Evolutionary conservation across 2,113 vertebrate genomes (phyloP), one percentile per base, ranked within the genome.

Genomic region (Apodemus sylvaticus): DNA sequence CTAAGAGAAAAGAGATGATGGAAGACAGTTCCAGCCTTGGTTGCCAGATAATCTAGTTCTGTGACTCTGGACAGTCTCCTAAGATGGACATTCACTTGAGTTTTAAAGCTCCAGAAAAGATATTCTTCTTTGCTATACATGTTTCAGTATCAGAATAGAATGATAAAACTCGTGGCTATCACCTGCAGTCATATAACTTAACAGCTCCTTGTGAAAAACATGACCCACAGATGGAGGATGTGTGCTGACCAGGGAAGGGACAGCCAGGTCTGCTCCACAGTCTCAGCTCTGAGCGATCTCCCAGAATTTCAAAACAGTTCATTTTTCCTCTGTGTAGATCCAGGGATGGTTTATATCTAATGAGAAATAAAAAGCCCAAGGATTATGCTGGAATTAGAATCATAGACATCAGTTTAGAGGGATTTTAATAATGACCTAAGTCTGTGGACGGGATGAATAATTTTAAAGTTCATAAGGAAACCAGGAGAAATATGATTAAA

Each of bases 11-110:
- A 95, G 86, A 20, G 58, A 92, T 4, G 42, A 45, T 92, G 45
- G 45, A 88, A 88, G 36, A 8, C 36, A 1, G 4, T 74, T 31
- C 29, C 58, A 71, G 0, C 42, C 51, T 76, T 0, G 0, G 11
- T 87, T 86, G 45, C 90, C 74, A 58, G 26, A 90, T 51, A 88
- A 97, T 85, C 6, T 86, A 19, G 7, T 39, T 93, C 88, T 89
- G 6, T 91, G 78, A 91, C 10, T 83, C 51, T 86, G 74, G 29
- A 31, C 78, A 85, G 19, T 70, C 22, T 90, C 45, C 66, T 51
- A 74, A 85, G 48, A 82, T 2, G 42, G 3, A 62, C 2, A 42
- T 76, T 20, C 81, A 71, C n/a, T 86, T 70, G 68, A 48, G 22
- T 93, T 70, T 70, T 45, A 90, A 93, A 79, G 17, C 81, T 24